A percentile compares a stretch with the other conserved stretches of the same genome.
These are phyloP conservation scores for Rhynchotus rufescens DNA, from an alignment of 2,797 vertebrate species.

Conservation along the genomic window DNA sequence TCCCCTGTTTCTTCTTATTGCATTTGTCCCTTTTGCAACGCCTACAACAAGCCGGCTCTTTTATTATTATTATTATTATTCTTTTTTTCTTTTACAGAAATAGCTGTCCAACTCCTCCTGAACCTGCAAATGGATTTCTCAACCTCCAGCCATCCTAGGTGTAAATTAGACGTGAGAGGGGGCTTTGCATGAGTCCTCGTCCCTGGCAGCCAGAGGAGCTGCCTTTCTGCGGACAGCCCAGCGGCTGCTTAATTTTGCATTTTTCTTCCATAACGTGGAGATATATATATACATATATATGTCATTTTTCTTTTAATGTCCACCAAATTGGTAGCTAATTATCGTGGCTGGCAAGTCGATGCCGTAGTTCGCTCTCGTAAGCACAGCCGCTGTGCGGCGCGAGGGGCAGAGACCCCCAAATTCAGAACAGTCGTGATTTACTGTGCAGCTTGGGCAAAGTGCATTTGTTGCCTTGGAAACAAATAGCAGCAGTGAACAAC, in stretches of 20 bases:
- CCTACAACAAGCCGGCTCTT: neutral
- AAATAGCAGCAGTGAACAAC: conserved; percentile 74
- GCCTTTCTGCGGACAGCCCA: neutral
- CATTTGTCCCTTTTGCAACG: neutral
- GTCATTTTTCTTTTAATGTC: neutral
- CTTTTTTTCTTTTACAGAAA: neutral
- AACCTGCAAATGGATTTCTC: conserved; percentile 63
- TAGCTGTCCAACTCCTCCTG: conserved; percentile 41
- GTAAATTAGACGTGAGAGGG: conserved; percentile 52
- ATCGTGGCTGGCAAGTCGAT: neutral
- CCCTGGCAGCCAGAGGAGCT: neutral
- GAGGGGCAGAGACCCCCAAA: conserved; percentile 74
- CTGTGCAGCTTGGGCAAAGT: conserved; percentile 69
- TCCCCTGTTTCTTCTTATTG: neutral
- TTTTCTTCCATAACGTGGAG: neutral
- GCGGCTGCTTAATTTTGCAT: neutral
- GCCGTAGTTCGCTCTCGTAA: neutral
- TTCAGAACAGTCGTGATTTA: conserved; percentile 59
- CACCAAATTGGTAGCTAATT: neutral
- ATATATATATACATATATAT: too few relatives aligned
- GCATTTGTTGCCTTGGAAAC: conserved; percentile 81
- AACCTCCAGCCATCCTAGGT: conserved; percentile 26
- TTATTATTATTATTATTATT: neutral
- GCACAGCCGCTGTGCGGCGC: neutral
- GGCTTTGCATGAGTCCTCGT: neutral